Evolutionary conservation across 2,888 invertebrate genomes (phyloP).

Genomic region (Teleogryllus oceanicus): DNA sequence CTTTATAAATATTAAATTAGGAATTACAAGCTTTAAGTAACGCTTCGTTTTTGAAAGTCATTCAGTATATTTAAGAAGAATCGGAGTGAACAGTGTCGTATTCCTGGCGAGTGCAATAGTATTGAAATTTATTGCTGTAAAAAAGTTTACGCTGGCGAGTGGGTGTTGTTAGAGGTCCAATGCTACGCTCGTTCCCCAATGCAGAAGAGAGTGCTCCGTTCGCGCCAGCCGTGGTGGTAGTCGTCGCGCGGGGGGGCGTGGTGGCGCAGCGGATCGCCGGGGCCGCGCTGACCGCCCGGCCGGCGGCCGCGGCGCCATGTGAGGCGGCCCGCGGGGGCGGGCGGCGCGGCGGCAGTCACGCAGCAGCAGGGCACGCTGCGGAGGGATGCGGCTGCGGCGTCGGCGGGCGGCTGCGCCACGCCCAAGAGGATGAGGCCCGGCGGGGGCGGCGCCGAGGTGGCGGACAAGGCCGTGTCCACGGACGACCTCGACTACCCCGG

Average conservation of each 20-base stretch:
- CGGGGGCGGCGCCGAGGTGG: slow-evolving; percentile 45
- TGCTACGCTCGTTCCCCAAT: not conserved
- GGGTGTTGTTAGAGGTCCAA: too few species aligned
- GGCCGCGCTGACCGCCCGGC: not conserved
- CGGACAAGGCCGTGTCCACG: slow-evolving; percentile 70
- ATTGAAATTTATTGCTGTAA: too few species aligned
- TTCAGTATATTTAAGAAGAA: too few species aligned
- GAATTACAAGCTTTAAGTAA: not conserved
- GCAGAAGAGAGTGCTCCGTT: not conserved
- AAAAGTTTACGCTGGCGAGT: too few species aligned
- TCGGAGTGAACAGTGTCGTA: too few species aligned
- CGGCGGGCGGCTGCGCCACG: not conserved
- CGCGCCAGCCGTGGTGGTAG: not conserved
- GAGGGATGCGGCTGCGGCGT: not conserved
- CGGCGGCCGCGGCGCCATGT: not conserved
- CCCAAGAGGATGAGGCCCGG: slow-evolving; percentile 12
- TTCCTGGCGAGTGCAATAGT: too few species aligned
- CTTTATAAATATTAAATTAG: not conserved
- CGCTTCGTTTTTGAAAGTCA: not conserved
- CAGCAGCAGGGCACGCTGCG: not conserved
- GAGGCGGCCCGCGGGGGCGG: not conserved
- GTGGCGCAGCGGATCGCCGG: not conserved
- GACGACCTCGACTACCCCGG: slow-evolving; percentile 50
- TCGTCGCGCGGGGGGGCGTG: not conserved
- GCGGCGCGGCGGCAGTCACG: not conserved